Evolutionary conservation across 1,140 invertebrate species (phyloP), one percentile per base, ranked within the genome.

Genomic region (Lordiphosa clarofinis): DNA sequence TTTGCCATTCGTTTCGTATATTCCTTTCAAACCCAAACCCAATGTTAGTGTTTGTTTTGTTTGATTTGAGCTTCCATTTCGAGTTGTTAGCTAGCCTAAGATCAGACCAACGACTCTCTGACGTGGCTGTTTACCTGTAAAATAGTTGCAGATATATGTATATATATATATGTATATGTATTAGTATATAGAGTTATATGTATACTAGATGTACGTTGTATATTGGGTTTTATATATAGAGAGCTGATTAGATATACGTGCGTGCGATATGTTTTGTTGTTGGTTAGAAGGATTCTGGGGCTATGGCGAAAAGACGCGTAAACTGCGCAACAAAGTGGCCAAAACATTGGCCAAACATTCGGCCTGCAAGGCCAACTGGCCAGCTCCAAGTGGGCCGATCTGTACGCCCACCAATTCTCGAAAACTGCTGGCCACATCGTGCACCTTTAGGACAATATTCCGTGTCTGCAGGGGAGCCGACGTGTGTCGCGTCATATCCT

Each of bases 261-360:
- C 56, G 54, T 59, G 43, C 58, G 75, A 75, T 76, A 73, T 82
- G 75, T 74, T 31, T 31, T 7, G 28, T 31, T 31, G 28, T 31
- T 31, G 28, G 28, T 31, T 44, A 42, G 66, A 75, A 35, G 49
- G 48, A 38, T 43, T 49, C 44, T 44, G 39, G 64, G 64, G 64
- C 52, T 90, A 94, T 49, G 94, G 94, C 40, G 94, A 94, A 87
- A 96, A 94, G n/a, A 94, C 93, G 69, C 95, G 91, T 58, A 97
- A 90, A 73, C 95, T 95, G 72, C 95, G 91, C 67, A 97, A 91
- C 46, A 97, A 88, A 12, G 94, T 94, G 38, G 95, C 95, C 56
- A 97, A 90, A 4, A 96, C 94, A 75, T 93, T 93, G 3, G 95
- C 95, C 60, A 97, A 87, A 39, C 92, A 92, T 71, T 96, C 95